phyloP scores from a whole-genome alignment of 2,888 invertebrate species.

The Mesochorus sp. region DNA sequence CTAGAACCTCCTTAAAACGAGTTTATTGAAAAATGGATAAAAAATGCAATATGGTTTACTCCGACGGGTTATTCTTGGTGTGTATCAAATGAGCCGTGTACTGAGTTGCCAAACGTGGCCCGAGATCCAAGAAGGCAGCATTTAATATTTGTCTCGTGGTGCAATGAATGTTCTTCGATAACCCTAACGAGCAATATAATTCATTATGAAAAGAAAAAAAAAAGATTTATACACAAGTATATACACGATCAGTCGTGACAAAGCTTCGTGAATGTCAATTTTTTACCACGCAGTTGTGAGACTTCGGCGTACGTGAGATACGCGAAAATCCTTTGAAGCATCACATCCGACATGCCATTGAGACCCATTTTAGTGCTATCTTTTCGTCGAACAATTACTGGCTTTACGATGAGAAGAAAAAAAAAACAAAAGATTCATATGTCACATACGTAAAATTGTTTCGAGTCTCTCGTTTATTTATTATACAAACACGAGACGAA shows the following conservation, averaged over 20 bases:
- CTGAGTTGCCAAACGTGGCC: constrained; percentile 54
- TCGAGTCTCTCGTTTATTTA: constrained; percentile 18
- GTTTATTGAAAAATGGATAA: not conserved
- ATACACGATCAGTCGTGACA: not conserved
- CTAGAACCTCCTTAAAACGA: too few species aligned
- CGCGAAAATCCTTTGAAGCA: constrained; percentile 43
- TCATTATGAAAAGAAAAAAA: too few species aligned
- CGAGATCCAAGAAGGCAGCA: constrained; percentile 60
- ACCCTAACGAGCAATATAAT: constrained; percentile 47
- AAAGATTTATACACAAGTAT: too few species aligned
- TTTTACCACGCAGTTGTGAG: constrained; percentile 57
- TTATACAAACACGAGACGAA: constrained; percentile 4
- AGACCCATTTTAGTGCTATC: constrained; percentile 49
- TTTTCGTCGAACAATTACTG: too few species aligned
- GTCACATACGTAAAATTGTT: constrained; percentile 26
- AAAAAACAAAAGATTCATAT: constrained; percentile 24
- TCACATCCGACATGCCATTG: constrained; percentile 33
- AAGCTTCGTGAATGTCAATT: not conserved
- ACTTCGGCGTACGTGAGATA: constrained; percentile 56
- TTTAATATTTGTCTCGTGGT: constrained; percentile 57
- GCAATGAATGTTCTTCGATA: constrained; percentile 54
- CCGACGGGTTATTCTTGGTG: constrained; percentile 37
- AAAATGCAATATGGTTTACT: constrained; percentile 26
- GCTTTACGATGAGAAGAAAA: constrained; percentile 15
- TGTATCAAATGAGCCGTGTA: constrained; percentile 58